phyloP scores from a whole-genome alignment of 92 coral and sea anemone genomes.

The Epizoanthus scotinus region DNA sequence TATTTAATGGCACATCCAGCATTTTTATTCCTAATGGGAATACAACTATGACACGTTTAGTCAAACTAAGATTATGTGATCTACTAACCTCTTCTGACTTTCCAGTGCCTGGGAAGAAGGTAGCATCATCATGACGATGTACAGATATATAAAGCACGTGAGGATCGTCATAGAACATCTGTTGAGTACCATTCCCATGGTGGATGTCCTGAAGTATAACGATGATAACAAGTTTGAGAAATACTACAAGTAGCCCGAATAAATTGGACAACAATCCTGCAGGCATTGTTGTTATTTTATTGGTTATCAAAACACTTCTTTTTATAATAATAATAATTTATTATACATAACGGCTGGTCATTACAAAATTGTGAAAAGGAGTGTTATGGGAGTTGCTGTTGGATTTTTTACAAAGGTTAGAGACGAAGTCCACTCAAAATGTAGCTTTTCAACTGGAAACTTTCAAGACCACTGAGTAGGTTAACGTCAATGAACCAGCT shows the following conservation, averaged over 20 bases:
- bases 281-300: background rate
- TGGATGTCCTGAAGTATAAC: conserved; percentile 81
- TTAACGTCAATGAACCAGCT: too few relatives aligned
- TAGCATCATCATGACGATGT: conserved; percentile 99
- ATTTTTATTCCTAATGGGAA: background rate
- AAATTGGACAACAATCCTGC: background rate
- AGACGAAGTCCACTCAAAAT: too few relatives aligned
- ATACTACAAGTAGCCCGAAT: background rate
- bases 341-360: too few relatives aligned
- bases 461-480: too few relatives aligned
- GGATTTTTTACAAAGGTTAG: too few relatives aligned
- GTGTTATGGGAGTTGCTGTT: too few relatives aligned
- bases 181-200: conserved; percentile 99
- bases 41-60: background rate
- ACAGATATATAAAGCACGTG: conserved; percentile 96
- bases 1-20: too few relatives aligned
- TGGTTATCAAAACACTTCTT: background rate
- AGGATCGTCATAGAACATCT: conserved; percentile 99
- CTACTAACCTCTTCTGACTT: conserved; percentile 90
- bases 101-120: conserved; percentile 99
- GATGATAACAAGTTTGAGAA: background rate
- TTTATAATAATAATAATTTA: too few relatives aligned
- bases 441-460: too few relatives aligned
- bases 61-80: background rate
- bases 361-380: too few relatives aligned